phyloP scores from a whole-genome alignment of 2,797 vertebrate species.

The Oreonectes daqikongensis region DNA sequence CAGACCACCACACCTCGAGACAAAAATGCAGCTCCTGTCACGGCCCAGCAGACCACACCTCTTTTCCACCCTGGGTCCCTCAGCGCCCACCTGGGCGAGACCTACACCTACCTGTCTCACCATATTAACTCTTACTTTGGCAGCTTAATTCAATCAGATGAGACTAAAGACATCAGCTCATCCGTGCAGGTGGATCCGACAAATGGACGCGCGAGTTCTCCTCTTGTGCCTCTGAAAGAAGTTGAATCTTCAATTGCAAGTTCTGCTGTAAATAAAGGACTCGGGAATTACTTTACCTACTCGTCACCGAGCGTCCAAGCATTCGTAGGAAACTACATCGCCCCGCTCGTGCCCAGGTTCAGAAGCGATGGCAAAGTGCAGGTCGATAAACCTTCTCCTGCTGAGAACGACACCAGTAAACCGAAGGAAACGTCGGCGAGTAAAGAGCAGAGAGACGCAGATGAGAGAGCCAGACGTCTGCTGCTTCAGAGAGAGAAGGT shows the following conservation, averaged over 20 bases:
- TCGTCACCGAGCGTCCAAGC: constrained; percentile 90
- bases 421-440: constrained; percentile 70
- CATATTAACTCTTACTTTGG: constrained; percentile 92
- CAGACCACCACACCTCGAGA: not conserved
- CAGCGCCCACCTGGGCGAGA: constrained; percentile 87
- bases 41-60: constrained; percentile 65
- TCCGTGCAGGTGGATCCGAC: not conserved
- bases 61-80: constrained; percentile 86
- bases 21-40: constrained; percentile 35
- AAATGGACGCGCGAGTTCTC: not conserved
- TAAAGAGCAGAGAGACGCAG: constrained; percentile 75
- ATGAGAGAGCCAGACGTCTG: constrained; percentile 86
- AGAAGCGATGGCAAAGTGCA: constrained; percentile 79
- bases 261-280: constrained; percentile 77
- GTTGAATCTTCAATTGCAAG: constrained; percentile 46
- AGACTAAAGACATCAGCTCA: constrained; percentile 64
- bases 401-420: constrained; percentile 61
- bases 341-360: constrained; percentile 88
- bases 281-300: constrained; percentile 87
- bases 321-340: constrained; percentile 92
- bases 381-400: constrained; percentile 67
- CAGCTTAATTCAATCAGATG: constrained; percentile 71
- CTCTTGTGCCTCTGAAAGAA: constrained; percentile 54
- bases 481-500: constrained; percentile 94
- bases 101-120: constrained; percentile 86